Percentiles rank a stretch among this genome's conserved stretches.
phyloP scores from a whole-genome alignment of 2,888 invertebrate genomes.

The Drosophila demipolita region DNA sequence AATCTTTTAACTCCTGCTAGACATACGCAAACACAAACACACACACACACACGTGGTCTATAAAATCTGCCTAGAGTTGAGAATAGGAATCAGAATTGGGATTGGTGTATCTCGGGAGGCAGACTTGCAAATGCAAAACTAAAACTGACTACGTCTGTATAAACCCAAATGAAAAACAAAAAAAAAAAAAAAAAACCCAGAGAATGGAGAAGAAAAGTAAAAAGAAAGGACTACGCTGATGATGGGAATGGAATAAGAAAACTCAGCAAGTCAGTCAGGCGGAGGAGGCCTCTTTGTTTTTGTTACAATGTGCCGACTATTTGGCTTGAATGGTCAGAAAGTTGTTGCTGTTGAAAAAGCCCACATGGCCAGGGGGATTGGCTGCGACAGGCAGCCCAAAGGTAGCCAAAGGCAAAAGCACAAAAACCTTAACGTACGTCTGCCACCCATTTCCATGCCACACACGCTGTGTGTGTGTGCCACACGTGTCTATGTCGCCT shows the following conservation, averaged over 20 bases:
- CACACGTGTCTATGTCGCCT: constrained; percentile 40
- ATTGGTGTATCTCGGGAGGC: constrained; percentile 10
- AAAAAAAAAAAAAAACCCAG: not conserved
- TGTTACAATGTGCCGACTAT: constrained; percentile 67
- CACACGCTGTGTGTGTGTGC: too few species aligned
- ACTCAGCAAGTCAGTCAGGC: constrained; percentile 70
- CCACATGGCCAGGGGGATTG: constrained; percentile 46
- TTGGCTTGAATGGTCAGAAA: constrained; percentile 75
- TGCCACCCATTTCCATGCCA: constrained; percentile 3
- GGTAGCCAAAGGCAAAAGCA: constrained; percentile 30
- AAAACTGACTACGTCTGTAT: constrained; percentile 52
- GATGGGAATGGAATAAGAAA: constrained; percentile 56
- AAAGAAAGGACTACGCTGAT: constrained; percentile 27
- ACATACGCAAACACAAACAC: constrained; percentile 13
- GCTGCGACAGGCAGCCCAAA: constrained; percentile 16
- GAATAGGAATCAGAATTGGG: constrained; percentile 15
- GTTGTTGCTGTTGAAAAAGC: constrained; percentile 56
- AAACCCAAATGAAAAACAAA: constrained; percentile 17
- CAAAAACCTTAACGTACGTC: constrained; percentile 47
- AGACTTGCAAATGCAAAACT: constrained; percentile 63
- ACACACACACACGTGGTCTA: constrained; percentile 37
- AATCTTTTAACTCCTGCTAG: constrained; percentile 56
- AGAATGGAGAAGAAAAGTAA: constrained; percentile 1
- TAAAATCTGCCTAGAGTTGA: constrained; percentile 43
- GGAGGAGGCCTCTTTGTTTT: constrained; percentile 62